Base-by-base conservation (phyloP, 2,888 invertebrate species). In the Scaptomyza flava region DNA sequence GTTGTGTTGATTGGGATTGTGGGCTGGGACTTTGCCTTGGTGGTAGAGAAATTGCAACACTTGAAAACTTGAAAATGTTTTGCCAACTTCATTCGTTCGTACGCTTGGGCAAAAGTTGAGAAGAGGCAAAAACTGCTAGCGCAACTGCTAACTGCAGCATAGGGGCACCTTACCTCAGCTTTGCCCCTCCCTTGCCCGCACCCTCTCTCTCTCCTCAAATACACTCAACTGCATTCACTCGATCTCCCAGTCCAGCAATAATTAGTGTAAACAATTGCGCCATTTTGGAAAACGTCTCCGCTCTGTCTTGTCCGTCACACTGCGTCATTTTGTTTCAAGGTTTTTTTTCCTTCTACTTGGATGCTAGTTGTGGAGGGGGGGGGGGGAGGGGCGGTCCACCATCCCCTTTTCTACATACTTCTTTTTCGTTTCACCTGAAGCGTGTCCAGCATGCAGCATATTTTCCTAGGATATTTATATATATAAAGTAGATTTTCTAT, bases 31-130 rank as follows among this genome's bases (percentile, higher is more conserved):
- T 12, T n/a, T n/a, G 47, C 46, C 48, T 12, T 30, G 63, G 62
- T 53, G 59, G 4, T n/a, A 27, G 68, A 81, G 82, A 82, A 82
- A 87, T 85, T 82, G 87, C 85, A 82, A 79, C 82, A 87, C 82
- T 82, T 82, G 85, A 82, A 68, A 84, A 84, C 64, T 82, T 84
- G 85, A 82, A 87, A 84, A 82, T 87, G 87, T 81, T 87, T 87
- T 75, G 62, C 68, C 65, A 81, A 81, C 66, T 80, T 79, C 62
- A 66, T 61, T 68, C 58, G 50, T 17, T 33, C 20, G 63, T 14
- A 1, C 38, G 47, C 34, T 9, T 20, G n/a, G 63, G 59, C 66
- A 71, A 81, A 79, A 87, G 71, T 76, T 41, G 69, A 42, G 59
- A 65, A 70, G 78, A 63, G 51, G 43, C 72, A 59, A 45, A 38